Evolutionary conservation across 2,113 vertebrate species (phyloP), one percentile per base, ranked within the genome.

Genomic region (Ancistrus triradiatus): DNA sequence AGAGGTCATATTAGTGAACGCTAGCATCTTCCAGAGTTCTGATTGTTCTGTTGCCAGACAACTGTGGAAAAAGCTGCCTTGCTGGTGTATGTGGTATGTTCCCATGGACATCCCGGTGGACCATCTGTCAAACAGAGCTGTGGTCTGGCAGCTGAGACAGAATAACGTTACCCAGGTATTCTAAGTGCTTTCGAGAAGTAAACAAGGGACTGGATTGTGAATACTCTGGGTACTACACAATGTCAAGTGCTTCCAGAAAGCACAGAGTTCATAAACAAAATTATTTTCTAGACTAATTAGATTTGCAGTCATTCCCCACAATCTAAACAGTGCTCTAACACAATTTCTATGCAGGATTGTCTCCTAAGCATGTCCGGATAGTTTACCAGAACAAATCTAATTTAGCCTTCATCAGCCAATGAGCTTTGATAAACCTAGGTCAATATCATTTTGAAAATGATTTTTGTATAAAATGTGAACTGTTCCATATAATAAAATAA

Each of bases 391-490:
- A 40, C 31, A 62, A 43, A 58, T 42, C 51, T 37, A 25, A 50
- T 33, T 25, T 31, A 59, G 14, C 19, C 38, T 28, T 59, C 61
- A 66, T 70, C 43, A 63, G 42, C 53, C 59, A 47, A 27, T 72
- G 57, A 69, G 48, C 43, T 72, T 35, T 61, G 61, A 59, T 17
- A 38, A 43, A 37, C 35, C 13, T 62, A 57, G 44, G 47, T 63
- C 55, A 53, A 57, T 50, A 56, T 61, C 35, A 47, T 38, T 61
- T 69, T 74, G n/a, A n/a, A 72, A 72, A 70, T 65, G 19, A 66
- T 70, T 74, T 78, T 77, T 77, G 67, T 75, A 79, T 66, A 70
- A 73, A 74, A 73, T 77, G 69, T 73, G 65, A 74, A 77, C 62
- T 66, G 66, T 74, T 79, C 77, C 74, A 73, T 59, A 62, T 67